Conservation (phyloP, 2,797 vertebrate species). For the Esox lucius region DNA sequence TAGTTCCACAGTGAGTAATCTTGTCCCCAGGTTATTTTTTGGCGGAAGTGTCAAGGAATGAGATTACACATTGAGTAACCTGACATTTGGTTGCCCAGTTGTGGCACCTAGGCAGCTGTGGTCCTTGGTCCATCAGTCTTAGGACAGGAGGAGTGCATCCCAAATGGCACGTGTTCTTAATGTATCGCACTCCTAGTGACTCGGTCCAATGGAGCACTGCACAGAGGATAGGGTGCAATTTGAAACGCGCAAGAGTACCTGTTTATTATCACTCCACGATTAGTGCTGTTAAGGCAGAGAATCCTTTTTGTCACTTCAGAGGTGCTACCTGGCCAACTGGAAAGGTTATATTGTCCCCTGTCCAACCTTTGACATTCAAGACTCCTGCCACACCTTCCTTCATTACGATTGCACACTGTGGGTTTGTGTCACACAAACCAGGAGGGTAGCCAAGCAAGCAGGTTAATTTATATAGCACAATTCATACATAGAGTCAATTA, state of each 20-base stretch:
- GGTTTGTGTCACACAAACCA: neutral
- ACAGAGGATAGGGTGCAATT: neutral
- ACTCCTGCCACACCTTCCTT: constrained; percentile 25
- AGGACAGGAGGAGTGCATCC: constrained; percentile 35
- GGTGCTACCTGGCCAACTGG: constrained; percentile 51
- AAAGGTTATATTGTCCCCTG: constrained; percentile 56
- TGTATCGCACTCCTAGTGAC: neutral
- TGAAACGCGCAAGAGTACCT: constrained; percentile 35
- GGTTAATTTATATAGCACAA: too few species aligned
- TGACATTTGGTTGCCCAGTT: constrained; percentile 64
- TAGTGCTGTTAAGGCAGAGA: constrained; percentile 56
- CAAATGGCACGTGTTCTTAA: neutral
- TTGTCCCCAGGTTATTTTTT: too few species aligned
- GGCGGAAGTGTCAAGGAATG: neutral
- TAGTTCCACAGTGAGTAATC: too few species aligned
- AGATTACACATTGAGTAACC: constrained; percentile 29
- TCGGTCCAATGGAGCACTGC: neutral
- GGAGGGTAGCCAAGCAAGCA: neutral
- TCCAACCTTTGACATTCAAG: constrained; percentile 64
- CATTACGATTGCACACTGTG: neutral
- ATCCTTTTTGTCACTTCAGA: constrained; percentile 56
- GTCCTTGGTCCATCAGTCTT: constrained; percentile 36
- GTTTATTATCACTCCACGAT: constrained; percentile 61
- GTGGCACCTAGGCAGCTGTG: constrained; percentile 59
- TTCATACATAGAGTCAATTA: too few species aligned